Evolutionary conservation across 37 sponge, comb jelly and placozoan genomes (phyloP), one percentile per base, ranked within the genome.

Genomic region (Cliona cf. orientalis): DNA sequence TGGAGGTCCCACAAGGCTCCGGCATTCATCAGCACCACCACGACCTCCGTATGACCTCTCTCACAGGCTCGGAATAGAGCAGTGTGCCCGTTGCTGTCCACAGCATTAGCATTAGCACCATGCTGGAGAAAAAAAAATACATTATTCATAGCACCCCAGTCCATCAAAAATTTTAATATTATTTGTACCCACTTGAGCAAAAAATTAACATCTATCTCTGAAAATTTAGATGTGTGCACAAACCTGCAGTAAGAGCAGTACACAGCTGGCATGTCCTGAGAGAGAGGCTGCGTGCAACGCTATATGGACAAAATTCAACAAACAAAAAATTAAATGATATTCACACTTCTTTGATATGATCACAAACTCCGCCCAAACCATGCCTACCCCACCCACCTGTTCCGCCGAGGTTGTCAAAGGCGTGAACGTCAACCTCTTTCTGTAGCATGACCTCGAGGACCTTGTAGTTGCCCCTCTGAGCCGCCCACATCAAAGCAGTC

Each of bases 401-500:
- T 11, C 78, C 87, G 1, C 94, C 94, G 5, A 66, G 66, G 9
- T 83, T 82, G 65, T 96, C 96, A 25, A 44, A 59, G 0, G 75
- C 72, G 43, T 89, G 71, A 0, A 82, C 49, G 58, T 90, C 74
- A 17, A 45, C 34, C 0, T 70, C 81, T 35, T 62, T 61, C 66
- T 87, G 88, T 37, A 96, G 78, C 85, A 96, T 65, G n/a, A 77
- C 44, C 53, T 83, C 71, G 3, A 93, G 71, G 25, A 84, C 87
- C 33, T 79, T 84, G 38, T 79, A 70, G 75, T 92, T 74, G n/a
- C 94, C 96, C 29, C 82, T 32, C 88, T 87, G 83, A 23, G 94
- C 94, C 0, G 94, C 96, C 95, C 90, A 90, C 96, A 96, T 96
- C n/a, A 93, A 62, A 34, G 91, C 88, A 28, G 96, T 93, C 28